These are phyloP conservation scores for Clepsis dumicolana DNA, from an alignment of 2,888 invertebrate species.

Conservation along the genomic window DNA sequence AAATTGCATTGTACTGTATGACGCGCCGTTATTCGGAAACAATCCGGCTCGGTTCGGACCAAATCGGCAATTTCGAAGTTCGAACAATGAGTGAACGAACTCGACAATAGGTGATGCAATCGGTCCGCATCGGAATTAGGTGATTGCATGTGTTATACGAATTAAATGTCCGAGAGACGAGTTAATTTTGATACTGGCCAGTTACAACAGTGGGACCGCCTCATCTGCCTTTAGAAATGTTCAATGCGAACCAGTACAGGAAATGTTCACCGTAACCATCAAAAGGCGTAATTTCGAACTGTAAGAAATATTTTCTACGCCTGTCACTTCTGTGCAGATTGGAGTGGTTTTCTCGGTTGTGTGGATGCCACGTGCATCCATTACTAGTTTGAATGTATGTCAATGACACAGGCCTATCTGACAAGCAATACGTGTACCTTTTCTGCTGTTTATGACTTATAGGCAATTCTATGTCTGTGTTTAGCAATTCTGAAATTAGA, in stretches of 20 bases:
- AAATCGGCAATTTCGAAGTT: constrained; percentile 52
- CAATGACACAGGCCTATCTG: no score
- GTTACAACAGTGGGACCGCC: neutral
- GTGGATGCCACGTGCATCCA: no score
- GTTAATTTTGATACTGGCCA: constrained; percentile 7
- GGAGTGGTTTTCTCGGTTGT: no score
- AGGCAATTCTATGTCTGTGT: no score
- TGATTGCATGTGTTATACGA: constrained; percentile 47
- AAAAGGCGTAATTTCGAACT: no score
- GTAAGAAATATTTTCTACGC: no score
- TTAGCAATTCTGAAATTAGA: neutral
- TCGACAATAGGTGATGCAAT: constrained; percentile 52
- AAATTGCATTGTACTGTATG: constrained; percentile 42
- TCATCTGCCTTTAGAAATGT: neutral
- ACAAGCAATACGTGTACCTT: no score
- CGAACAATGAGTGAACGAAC: constrained; percentile 55
- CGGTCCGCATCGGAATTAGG: constrained; percentile 47
- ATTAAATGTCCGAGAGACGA: constrained; percentile 11
- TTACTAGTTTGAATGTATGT: no score
- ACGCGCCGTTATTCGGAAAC: constrained; percentile 50
- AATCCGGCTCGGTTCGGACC: constrained; percentile 51
- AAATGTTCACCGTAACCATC: no score
- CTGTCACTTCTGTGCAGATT: no score
- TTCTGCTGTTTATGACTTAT: no score
- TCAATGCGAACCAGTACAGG: neutral